Conservation (phyloP, 2,888 invertebrate species). For the Sphinx pinastri region DNA sequence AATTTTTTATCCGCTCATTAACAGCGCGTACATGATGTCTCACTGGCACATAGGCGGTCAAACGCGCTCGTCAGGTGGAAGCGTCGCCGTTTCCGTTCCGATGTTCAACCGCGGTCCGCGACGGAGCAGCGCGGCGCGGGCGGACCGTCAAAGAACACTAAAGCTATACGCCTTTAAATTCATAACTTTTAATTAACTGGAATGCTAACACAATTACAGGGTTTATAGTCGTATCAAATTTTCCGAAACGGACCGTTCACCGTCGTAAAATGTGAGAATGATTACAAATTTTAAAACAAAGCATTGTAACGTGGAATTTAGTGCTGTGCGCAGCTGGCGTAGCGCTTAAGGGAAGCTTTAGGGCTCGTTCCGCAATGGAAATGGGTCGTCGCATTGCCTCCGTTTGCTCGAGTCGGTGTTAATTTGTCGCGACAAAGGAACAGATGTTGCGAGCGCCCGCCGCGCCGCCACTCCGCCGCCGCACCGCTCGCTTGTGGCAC, state of each 20-base stretch:
- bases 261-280: constrained; percentile 83
- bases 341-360: constrained; percentile 75
- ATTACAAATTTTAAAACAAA: constrained; percentile 83
- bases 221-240: constrained; percentile 83
- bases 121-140: constrained; percentile 32
- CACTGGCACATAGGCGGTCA: constrained; percentile 58
- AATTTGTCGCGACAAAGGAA: constrained; percentile 77
- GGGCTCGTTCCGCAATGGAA: constrained; percentile 69
- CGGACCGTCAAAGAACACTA: constrained; percentile 67
- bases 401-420: constrained; percentile 73
- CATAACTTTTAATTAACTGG: constrained; percentile 83
- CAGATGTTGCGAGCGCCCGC: constrained; percentile 67
- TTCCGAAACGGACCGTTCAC: constrained; percentile 81
- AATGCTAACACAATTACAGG: constrained; percentile 81
- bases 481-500: constrained; percentile 28
- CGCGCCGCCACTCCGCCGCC: constrained; percentile 39
- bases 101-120: constrained; percentile 52
- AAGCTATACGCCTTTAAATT: constrained; percentile 78
- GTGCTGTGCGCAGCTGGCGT: constrained; percentile 75
- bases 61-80: constrained; percentile 27
- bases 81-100: constrained; percentile 32
- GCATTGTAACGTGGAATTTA: constrained; percentile 80
- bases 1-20: constrained; percentile 59
- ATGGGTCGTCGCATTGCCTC: constrained; percentile 71
- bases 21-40: constrained; percentile 59